These are phyloP conservation scores for Callyntrura guangdongensis DNA, from an alignment of 2,888 invertebrate genomes.

Conservation along the genomic window DNA sequence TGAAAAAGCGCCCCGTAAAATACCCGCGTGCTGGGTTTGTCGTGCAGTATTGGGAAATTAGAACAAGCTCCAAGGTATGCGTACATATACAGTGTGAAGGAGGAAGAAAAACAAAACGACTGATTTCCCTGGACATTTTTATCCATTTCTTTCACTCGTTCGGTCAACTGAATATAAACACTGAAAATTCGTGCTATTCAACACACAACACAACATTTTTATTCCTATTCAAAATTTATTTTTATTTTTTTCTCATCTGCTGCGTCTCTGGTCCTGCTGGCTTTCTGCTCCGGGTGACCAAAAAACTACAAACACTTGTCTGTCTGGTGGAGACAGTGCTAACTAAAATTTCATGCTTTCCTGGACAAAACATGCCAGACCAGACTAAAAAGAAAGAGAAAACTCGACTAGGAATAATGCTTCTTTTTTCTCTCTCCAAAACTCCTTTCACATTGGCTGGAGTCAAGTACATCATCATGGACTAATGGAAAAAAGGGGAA, in stretches of 20 bases:
- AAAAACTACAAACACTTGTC: neutral
- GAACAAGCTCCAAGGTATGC: too few species aligned
- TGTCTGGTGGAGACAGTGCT: conserved; percentile 75
- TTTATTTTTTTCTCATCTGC: conserved; percentile 31
- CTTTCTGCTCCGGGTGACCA: conserved; percentile 25
- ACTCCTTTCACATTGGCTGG: conserved; percentile 22
- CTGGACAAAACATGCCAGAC: conserved; percentile 38
- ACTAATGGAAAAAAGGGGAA: conserved; percentile 75
- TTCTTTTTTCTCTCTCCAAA: conserved; percentile 22
- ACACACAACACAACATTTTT: neutral
- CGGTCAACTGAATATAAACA: conserved; percentile 63
- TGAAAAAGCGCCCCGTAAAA: neutral
- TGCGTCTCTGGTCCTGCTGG: too few species aligned
- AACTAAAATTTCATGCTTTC: conserved; percentile 75
- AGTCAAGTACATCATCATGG: conserved; percentile 59
- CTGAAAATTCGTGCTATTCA: too few species aligned
- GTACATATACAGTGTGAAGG: neutral
- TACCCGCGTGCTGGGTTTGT: too few species aligned
- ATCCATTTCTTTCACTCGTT: conserved; percentile 64
- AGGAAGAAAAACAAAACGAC: neutral
- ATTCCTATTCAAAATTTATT: conserved; percentile 70
- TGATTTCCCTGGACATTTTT: conserved; percentile 77
- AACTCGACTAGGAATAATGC: neutral
- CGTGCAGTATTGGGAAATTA: too few species aligned
- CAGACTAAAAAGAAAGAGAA: conserved; percentile 15